phyloP scores from a whole-genome alignment of 2,888 invertebrate species.

The Eristalinus sepulchralis region DNA sequence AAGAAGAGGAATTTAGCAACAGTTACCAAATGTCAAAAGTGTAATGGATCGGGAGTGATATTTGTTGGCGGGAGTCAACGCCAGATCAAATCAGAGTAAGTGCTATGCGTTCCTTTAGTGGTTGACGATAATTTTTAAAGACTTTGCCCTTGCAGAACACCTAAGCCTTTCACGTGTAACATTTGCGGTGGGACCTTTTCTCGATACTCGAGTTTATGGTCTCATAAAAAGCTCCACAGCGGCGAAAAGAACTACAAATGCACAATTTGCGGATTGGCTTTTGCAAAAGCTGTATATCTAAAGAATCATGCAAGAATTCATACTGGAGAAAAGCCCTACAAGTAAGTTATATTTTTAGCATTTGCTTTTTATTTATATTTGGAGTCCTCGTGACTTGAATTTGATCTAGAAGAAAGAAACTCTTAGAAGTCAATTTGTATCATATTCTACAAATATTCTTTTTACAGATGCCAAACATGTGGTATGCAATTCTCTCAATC shows the following conservation, averaged over 20 bases:
- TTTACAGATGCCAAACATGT: slow-evolving; percentile 89
- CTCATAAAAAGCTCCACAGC: slow-evolving; percentile 92
- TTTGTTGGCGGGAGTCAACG: slow-evolving; percentile 76
- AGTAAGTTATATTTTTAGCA: slow-evolving; percentile 81
- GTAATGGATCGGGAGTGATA: slow-evolving; percentile 93
- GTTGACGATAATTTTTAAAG: slow-evolving; percentile 7
- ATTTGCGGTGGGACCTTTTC: slow-evolving; percentile 92
- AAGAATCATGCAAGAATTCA: slow-evolving; percentile 94
- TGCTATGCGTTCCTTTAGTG: slow-evolving; percentile 25
- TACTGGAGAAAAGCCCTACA: slow-evolving; percentile 92
- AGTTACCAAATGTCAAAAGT: slow-evolving; percentile 93
- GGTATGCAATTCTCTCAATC: slow-evolving; percentile 96
- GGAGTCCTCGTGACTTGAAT: too few relatives aligned
- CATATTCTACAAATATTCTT: background rate
- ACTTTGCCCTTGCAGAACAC: slow-evolving; percentile 80
- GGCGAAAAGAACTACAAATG: slow-evolving; percentile 93
- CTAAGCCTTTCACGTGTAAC: slow-evolving; percentile 94
- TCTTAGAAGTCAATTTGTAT: too few relatives aligned
- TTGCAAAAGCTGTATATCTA: slow-evolving; percentile 94
- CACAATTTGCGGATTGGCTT: slow-evolving; percentile 92
- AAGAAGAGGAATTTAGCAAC: slow-evolving; percentile 90
- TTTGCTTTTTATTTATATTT: background rate
- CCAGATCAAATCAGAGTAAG: slow-evolving; percentile 79
- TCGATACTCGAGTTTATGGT: slow-evolving; percentile 93
- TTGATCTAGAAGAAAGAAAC: too few relatives aligned